phyloP scores from a whole-genome alignment of 1,140 invertebrate genomes.

The Micrasema minimum region DNA sequence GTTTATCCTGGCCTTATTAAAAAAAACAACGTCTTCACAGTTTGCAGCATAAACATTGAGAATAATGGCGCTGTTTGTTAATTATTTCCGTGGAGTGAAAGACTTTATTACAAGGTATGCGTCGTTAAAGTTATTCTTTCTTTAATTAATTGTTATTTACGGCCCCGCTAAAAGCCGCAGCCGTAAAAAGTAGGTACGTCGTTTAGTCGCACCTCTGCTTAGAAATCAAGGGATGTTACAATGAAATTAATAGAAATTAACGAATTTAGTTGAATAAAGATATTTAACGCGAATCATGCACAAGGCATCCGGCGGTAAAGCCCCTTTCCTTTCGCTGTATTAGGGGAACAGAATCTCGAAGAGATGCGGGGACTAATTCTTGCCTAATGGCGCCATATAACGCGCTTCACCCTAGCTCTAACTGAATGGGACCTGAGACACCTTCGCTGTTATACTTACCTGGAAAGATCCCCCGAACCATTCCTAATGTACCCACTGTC shows the following conservation, averaged over 20 bases:
- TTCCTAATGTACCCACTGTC: neutral
- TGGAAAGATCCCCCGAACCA: neutral
- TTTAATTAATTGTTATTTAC: constrained; percentile 39
- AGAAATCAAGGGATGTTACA: constrained; percentile 15
- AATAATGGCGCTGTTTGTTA: constrained; percentile 36
- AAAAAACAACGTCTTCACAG: constrained; percentile 19
- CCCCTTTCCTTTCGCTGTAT: constrained; percentile 34
- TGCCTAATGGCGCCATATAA: constrained; percentile 50
- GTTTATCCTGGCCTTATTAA: constrained; percentile 31
- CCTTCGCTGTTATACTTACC: constrained; percentile 13
- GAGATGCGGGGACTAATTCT: constrained; percentile 50
- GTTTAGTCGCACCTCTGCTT: constrained; percentile 25
- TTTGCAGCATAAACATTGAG: constrained; percentile 22
- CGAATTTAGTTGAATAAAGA: constrained; percentile 46
- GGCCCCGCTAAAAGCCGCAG: constrained; percentile 7
- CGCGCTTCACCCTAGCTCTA: constrained; percentile 30
- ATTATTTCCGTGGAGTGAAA: constrained; percentile 33
- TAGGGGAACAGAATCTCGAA: constrained; percentile 41
- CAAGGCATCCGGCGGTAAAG: constrained; percentile 34
- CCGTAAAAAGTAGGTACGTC: constrained; percentile 21
- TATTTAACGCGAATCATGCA: constrained; percentile 35
- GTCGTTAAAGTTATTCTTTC: constrained; percentile 20
- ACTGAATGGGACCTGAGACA: constrained; percentile 9
- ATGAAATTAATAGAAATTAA: constrained; percentile 52
- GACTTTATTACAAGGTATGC: constrained; percentile 32